Evolutionary conservation across 2,113 vertebrate genomes (phyloP), one percentile per base, ranked within the genome.

Genomic region (Orycteropus afer): DNA sequence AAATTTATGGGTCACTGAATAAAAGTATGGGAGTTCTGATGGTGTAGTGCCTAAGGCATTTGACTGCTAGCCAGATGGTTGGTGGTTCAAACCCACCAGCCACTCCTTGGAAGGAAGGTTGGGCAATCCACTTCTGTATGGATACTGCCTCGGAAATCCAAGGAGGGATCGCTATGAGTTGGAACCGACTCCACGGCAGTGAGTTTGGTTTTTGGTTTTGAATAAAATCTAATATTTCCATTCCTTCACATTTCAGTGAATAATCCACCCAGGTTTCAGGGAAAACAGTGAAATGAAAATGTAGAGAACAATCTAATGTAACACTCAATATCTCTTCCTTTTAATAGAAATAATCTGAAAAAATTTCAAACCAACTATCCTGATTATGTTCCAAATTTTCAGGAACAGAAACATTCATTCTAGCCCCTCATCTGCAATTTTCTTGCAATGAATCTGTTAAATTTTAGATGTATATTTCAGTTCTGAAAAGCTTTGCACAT

Each of bases 1-100:
- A 95, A 53, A 97, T 96, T 96, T 95, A 90, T 73, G 97, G 91
- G 91, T 97, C 97, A 98, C 91, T 92, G 91, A 96, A 97, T 94
- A 97, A 91, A 97, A n/a, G n/a, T n/a, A n/a, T n/a, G n/a, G n/a
- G n/a, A n/a, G n/a, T n/a, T n/a, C n/a, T n/a, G n/a, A n/a, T n/a
- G n/a, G n/a, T n/a, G n/a, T n/a, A n/a, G n/a, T n/a, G n/a, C n/a
- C n/a, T n/a, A n/a, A n/a, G n/a, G n/a, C n/a, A n/a, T n/a, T n/a
- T n/a, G n/a, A n/a, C n/a, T n/a, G n/a, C n/a, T n/a, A n/a, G n/a
- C n/a, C n/a, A n/a, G n/a, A n/a, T n/a, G n/a, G n/a, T n/a, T n/a
- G n/a, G n/a, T n/a, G n/a, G n/a, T n/a, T n/a, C n/a, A n/a, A n/a
- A n/a, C n/a, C n/a, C n/a, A n/a, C n/a, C n/a, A n/a, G n/a, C n/a